A percentile compares a stretch with the other conserved stretches of the same genome.
phyloP scores from a whole-genome alignment of 2,797 vertebrate genomes.

The Catamblyrhynchus diadema region DNA sequence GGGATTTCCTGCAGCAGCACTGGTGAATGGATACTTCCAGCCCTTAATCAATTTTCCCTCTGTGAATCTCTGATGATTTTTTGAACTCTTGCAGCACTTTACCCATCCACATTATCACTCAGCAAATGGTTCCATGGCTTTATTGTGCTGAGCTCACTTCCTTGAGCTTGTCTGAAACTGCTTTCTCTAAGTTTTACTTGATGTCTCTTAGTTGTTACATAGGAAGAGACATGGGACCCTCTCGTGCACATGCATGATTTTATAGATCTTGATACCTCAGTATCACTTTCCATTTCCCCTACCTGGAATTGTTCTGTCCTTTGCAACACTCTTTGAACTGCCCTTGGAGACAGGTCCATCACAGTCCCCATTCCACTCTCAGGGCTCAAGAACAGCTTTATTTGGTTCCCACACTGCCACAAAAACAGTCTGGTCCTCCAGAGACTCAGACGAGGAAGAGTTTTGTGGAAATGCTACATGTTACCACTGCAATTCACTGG shows the following conservation, averaged over 20 bases:
- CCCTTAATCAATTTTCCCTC: neutral
- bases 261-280: neutral
- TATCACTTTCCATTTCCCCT: neutral
- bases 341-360: neutral
- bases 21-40: neutral
- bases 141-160: neutral
- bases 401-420: neutral
- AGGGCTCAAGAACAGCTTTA: neutral
- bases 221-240: neutral
- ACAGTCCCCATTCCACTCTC: accelerated
- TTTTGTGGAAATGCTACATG: neutral
- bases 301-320: neutral
- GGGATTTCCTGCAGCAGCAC: neutral
- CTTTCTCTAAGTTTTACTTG: neutral
- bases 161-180: neutral
- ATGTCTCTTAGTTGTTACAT: neutral
- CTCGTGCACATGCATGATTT: neutral
- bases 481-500: neutral
- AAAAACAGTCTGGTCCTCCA: neutral
- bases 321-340: neutral
- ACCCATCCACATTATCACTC: neutral
- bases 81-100: neutral
- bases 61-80: neutral
- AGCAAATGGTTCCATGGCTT: neutral
- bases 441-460: neutral